These are phyloP conservation scores for Troglohyphantes excavatus DNA, from an alignment of 2,888 invertebrate species.

Conservation along the genomic window DNA sequence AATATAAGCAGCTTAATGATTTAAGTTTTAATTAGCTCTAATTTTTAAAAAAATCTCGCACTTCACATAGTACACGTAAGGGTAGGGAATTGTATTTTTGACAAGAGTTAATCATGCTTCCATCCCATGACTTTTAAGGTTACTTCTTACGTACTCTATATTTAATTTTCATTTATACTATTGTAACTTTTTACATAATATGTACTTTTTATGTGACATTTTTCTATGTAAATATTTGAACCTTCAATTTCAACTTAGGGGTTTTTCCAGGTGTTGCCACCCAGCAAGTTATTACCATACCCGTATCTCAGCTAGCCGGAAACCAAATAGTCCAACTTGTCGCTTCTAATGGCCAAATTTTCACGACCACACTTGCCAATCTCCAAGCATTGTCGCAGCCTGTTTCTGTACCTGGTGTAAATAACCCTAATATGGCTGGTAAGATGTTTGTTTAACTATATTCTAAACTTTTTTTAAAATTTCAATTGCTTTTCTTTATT, in stretches of 20 bases:
- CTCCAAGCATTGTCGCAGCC: constrained; percentile 82
- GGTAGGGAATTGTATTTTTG: too few species aligned
- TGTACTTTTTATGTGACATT: background rate
- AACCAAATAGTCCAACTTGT: constrained; percentile 86
- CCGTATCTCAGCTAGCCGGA: constrained; percentile 85
- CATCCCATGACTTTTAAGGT: too few species aligned
- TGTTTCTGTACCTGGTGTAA: constrained; percentile 77
- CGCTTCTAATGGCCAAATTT: constrained; percentile 92
- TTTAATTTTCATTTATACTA: too few species aligned
- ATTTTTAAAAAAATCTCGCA: too few species aligned
- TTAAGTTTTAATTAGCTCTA: too few species aligned
- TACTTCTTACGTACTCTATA: too few species aligned
- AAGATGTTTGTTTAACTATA: background rate
- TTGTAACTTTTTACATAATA: background rate
- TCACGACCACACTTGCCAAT: constrained; percentile 91
- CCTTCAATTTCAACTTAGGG: background rate
- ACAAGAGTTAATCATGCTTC: too few species aligned
- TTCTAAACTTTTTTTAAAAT: too few species aligned
- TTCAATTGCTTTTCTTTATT: too few species aligned
- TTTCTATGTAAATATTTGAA: background rate
- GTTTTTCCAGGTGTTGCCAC: constrained; percentile 91
- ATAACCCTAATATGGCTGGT: constrained; percentile 75
- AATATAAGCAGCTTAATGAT: too few species aligned
- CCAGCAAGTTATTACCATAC: constrained; percentile 97
- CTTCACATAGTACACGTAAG: too few species aligned